Percentiles rank a stretch among this genome's conserved stretches.
These are phyloP conservation scores for Ommatoiulus sabulosus DNA, from an alignment of 2,888 invertebrate species.

Conservation along the genomic window DNA sequence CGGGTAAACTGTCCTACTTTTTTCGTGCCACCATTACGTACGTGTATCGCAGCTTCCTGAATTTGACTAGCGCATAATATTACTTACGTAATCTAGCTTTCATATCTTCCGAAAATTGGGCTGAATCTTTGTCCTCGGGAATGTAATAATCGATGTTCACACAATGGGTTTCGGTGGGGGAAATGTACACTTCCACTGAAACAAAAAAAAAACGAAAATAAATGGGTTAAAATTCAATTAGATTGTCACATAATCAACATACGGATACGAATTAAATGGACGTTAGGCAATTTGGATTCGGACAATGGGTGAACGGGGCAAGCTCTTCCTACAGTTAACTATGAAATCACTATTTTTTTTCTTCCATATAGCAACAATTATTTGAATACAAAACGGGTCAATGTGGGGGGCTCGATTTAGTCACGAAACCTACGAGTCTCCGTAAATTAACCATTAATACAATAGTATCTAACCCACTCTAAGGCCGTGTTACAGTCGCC, in stretches of 20 bases:
- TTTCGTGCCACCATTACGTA: background rate
- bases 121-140: slow-evolving; percentile 85
- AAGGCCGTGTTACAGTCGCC: too few species aligned
- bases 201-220: slow-evolving; percentile 46
- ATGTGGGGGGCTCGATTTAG: background rate
- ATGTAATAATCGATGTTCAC: slow-evolving; percentile 95
- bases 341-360: background rate
- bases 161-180: slow-evolving; percentile 92
- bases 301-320: background rate
- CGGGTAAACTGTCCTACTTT: background rate
- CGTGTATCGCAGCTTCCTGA: background rate
- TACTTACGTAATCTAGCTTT: slow-evolving; percentile 85
- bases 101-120: slow-evolving; percentile 82
- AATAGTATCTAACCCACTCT: too few species aligned
- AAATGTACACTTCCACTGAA: slow-evolving; percentile 65
- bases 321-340: background rate
- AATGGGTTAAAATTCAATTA: slow-evolving; percentile 30
- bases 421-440: background rate
- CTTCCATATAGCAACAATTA: background rate
- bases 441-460: too few species aligned
- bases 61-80: background rate
- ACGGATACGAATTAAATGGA: background rate
- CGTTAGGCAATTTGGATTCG: background rate
- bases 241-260: background rate
- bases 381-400: background rate